These are phyloP conservation scores for Ptilodon capucinus DNA, from an alignment of 2,888 invertebrate species.

Conservation along the genomic window DNA sequence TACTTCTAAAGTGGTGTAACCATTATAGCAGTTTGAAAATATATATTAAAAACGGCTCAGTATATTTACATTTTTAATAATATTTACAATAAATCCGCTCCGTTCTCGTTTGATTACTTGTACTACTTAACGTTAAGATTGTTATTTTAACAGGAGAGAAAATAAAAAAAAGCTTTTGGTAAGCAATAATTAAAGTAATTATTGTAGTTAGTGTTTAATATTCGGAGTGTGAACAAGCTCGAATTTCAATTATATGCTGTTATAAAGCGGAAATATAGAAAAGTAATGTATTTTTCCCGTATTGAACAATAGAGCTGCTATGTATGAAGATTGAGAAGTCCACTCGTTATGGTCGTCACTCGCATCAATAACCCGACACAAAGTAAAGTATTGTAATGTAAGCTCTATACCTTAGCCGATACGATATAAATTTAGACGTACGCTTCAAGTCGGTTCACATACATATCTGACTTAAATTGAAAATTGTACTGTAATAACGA, in stretches of 20 bases:
- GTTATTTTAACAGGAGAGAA: conserved; percentile 47
- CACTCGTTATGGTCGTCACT: no score
- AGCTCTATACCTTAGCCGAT: no score
- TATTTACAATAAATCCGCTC: conserved; percentile 54
- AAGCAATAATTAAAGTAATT: conserved; percentile 57
- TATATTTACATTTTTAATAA: conserved; percentile 51
- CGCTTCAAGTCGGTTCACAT: no score
- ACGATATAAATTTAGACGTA: no score
- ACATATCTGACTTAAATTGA: no score
- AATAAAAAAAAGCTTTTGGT: conserved; percentile 48
- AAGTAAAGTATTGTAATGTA: no score
- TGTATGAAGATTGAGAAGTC: no score
- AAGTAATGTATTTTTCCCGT: conserved; percentile 11
- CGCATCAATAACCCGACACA: no score
- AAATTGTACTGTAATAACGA: no score
- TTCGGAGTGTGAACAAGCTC: conserved; percentile 44
- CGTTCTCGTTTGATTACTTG: conserved; percentile 50
- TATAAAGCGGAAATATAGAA: conserved; percentile 22
- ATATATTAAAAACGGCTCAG: conserved; percentile 39
- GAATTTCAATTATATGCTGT: conserved; percentile 34
- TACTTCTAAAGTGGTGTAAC: conserved; percentile 43
- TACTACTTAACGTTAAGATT: conserved; percentile 57
- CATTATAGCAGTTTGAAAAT: conserved; percentile 60
- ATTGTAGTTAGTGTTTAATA: conserved; percentile 54
- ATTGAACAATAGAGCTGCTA: conserved; percentile 38